phyloP scores from a whole-genome alignment of 2,113 vertebrate species.

The Pao palembangensis region DNA sequence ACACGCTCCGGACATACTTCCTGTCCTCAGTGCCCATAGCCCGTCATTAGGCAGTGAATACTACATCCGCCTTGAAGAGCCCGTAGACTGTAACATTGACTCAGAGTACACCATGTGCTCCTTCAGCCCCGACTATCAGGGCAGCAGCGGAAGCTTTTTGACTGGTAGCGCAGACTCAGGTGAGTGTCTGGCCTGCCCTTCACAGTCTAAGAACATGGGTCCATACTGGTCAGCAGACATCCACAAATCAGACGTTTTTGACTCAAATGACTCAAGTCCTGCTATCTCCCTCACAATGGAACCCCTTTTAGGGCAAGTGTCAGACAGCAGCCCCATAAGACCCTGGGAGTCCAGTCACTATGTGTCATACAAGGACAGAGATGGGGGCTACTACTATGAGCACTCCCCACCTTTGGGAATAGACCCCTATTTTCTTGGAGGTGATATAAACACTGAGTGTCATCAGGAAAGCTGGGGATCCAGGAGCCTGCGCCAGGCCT shows the following conservation, averaged over 20 bases:
- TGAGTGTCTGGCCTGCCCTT: slow-evolving; percentile 69
- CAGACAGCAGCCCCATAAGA: slow-evolving; percentile 51
- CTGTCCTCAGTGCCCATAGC: slow-evolving; percentile 88
- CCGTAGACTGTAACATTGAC: slow-evolving; percentile 75
- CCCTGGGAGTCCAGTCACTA: slow-evolving; percentile 78
- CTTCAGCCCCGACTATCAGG: slow-evolving; percentile 77
- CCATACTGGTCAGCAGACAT: slow-evolving; percentile 75
- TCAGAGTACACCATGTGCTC: slow-evolving; percentile 81
- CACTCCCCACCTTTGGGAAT: slow-evolving; percentile 58
- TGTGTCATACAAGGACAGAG: slow-evolving; percentile 77
- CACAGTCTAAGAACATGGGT: slow-evolving; percentile 55
- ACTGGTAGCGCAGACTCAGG: slow-evolving; percentile 64
- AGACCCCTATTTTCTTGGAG: slow-evolving; percentile 67
- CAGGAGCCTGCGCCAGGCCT: slow-evolving; percentile 65
- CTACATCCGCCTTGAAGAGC: slow-evolving; percentile 93
- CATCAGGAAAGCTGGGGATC: slow-evolving; percentile 75
- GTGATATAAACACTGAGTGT: slow-evolving; percentile 49
- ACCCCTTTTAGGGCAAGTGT: slow-evolving; percentile 80
- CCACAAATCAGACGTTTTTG: slow-evolving; percentile 65
- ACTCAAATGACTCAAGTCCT: slow-evolving; percentile 78
- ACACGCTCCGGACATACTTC: slow-evolving; percentile 80
- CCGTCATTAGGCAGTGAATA: slow-evolving; percentile 89
- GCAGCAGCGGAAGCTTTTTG: slow-evolving; percentile 72
- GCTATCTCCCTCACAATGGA: slow-evolving; percentile 84
- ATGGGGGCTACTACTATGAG: slow-evolving; percentile 76